Evolutionary conservation across 2,888 invertebrate species (phyloP), one percentile per base, ranked within the genome.

Genomic region (Cheilosia impressa): DNA sequence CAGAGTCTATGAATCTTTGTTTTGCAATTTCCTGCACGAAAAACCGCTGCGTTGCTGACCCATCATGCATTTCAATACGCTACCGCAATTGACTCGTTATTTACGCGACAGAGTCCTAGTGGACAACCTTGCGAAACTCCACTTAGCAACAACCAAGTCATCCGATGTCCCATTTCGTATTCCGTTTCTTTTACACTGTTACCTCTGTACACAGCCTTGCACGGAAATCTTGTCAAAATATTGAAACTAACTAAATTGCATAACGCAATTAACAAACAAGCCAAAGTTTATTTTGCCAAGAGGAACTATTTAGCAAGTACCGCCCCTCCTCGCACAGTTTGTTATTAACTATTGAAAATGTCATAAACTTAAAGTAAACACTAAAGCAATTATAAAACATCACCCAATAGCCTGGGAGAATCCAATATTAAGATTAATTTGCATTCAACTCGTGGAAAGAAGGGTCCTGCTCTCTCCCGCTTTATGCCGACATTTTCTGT

Each of bases 371-470:
- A 15, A 71, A 71, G 50, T 47, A 50, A 71, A 60, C 50, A 52
- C 22, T 52, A 60, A 55, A 43, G 53, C 52, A 77, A 72, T 62
- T 55, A 62, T 52, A 38, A 78, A 68, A 52, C 62, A 55, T 83
- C 71, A 78, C 66, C 66, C 60, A 66, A 83, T 57, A 62, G 17
- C 50, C n/a, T 41, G 10, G 17, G n/a, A 38, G 38, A 63, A 55
- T 79, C 69, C 57, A 80, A 84, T 84, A 80, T 80, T 75, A 66
- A 41, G 69, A 69, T 84, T 62, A 84, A 80, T 84, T 84, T 80
- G 75, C 75, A 84, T 84, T 80, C 80, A 65, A 65, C 27, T 45
- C 68, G 38, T 78, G 43, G 17, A 38, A 60, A 6, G 47, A 75
- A 81, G 81, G 63, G 65, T 62, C 66, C 38, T 43, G 5, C 27